Evolutionary conservation across 2,797 vertebrate genomes (phyloP), one percentile per base, ranked within the genome.

Genomic region (Thunnus albacares): DNA sequence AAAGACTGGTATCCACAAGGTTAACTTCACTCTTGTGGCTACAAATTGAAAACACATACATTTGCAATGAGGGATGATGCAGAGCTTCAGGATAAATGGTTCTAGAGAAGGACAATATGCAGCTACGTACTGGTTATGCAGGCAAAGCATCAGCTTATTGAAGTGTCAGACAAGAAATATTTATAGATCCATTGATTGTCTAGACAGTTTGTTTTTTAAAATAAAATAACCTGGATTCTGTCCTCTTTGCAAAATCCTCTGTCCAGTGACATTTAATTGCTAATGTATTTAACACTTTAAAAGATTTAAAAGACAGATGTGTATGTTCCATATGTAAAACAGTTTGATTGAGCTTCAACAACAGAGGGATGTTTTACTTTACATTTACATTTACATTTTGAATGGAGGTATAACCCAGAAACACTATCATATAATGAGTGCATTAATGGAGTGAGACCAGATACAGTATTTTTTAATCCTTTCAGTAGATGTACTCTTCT

Each of bases 401-500:
- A 69, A 62, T 9, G 2, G 15, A 53, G 24, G 56, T 14, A 24
- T 8, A 10, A 26, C n/a, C 51, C 63, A 49, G 63, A 56, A 45
- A 28, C 2, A 24, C 15, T 30, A 17, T 6, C 22, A 3, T 9
- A 15, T 56, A 51, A 49, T 22, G 14, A 61, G 4, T 52, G 56
- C 24, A 35, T 79, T 55, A 43, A 24, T 41, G 6, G 20, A 66
- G 55, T 56, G 12, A 20, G 20, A 33, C 9, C 4, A n/a, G 17
- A n/a, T 30, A 22, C 56, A 10, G 14, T 14, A 9, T 61, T 12
- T 49, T 12, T 53, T 20, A 57, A 61, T 62, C 45, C 14, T 65
- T 70, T 80, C 56, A 47, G 47, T 33, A 28, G 30, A 15, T 12
- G 15, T 70, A 60, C 71, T 22, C n/a, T 57, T 45, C 35, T 15